Percentiles rank a stretch among this genome's conserved stretches.
These are phyloP conservation scores for Sphaeridia pumilis DNA, from an alignment of 2,888 invertebrate species.

Conservation along the genomic window DNA sequence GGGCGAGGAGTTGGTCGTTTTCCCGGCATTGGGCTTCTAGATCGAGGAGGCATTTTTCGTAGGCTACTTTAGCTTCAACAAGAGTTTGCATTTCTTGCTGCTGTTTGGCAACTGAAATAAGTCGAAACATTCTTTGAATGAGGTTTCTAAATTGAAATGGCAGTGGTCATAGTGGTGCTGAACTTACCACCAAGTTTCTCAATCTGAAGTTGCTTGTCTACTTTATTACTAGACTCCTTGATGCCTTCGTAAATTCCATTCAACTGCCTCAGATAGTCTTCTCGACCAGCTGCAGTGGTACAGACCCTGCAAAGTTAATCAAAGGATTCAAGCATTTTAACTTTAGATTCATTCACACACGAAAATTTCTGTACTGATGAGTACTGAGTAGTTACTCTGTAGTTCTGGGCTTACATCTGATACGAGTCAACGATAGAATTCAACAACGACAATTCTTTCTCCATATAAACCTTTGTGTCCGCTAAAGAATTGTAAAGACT, in stretches of 20 bases:
- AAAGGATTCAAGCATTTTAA: too few relatives aligned
- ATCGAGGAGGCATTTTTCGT: constrained; percentile 30
- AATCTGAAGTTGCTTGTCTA: constrained; percentile 24
- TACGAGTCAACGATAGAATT: constrained; percentile 84
- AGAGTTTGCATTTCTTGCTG: constrained; percentile 29
- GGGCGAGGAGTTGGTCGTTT: constrained; percentile 28
- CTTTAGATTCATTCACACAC: too few relatives aligned
- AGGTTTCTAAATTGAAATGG: neutral
- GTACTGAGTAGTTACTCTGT: too few relatives aligned
- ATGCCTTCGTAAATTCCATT: constrained; percentile 28
- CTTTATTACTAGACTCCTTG: constrained; percentile 31
- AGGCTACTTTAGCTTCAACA: constrained; percentile 30
- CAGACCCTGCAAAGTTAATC: too few relatives aligned
- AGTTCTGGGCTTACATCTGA: constrained; percentile 57
- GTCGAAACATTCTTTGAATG: neutral
- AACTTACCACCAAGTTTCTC: constrained; percentile 27
- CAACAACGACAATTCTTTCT: constrained; percentile 75
- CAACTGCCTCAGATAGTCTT: constrained; percentile 31
- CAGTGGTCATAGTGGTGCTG: neutral
- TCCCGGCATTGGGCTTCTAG: constrained; percentile 27
- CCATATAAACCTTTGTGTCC: constrained; percentile 84
- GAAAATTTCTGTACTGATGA: too few relatives aligned
- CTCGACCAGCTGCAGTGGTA: constrained; percentile 23
- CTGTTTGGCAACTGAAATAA: constrained; percentile 26
- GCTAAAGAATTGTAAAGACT: constrained; percentile 89